phyloP scores from a whole-genome alignment of 2,888 invertebrate species.

The Dryomyza anilis region DNA sequence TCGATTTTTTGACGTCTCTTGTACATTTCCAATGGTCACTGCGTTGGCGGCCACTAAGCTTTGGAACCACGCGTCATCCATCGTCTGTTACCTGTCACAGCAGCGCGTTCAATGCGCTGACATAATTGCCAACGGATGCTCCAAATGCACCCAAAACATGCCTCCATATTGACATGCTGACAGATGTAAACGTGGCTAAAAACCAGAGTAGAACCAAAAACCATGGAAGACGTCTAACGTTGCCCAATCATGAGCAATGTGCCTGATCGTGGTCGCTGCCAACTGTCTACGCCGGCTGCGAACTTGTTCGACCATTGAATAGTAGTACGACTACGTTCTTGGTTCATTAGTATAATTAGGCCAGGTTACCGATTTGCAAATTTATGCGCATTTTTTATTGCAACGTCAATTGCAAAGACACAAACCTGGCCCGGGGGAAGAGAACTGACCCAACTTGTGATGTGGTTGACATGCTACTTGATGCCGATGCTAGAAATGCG shows the following conservation, averaged over 20 bases:
- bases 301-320: neutral
- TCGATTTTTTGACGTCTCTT: neutral
- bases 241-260: neutral
- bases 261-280: neutral
- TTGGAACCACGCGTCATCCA: neutral
- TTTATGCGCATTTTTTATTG: constrained; percentile 20
- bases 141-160: constrained; percentile 39
- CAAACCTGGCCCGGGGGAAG: neutral
- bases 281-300: neutral
- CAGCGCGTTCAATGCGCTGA: constrained; percentile 33
- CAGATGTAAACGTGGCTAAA: constrained; percentile 38
- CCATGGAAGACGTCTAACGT: neutral
- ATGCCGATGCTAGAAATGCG: neutral
- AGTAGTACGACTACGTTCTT: constrained; percentile 3
- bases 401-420: constrained; percentile 6
- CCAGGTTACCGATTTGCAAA: constrained; percentile 27
- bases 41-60: neutral
- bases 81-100: neutral
- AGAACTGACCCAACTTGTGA: neutral
- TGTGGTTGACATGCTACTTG: neutral
- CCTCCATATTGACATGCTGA: constrained; percentile 49
- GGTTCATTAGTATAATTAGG: constrained; percentile 41
- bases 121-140: constrained; percentile 29
- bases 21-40: neutral
- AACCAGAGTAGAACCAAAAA: constrained; percentile 1